These are phyloP conservation scores for Carabus problematicus DNA, from an alignment of 2,888 invertebrate genomes.

Conservation along the genomic window DNA sequence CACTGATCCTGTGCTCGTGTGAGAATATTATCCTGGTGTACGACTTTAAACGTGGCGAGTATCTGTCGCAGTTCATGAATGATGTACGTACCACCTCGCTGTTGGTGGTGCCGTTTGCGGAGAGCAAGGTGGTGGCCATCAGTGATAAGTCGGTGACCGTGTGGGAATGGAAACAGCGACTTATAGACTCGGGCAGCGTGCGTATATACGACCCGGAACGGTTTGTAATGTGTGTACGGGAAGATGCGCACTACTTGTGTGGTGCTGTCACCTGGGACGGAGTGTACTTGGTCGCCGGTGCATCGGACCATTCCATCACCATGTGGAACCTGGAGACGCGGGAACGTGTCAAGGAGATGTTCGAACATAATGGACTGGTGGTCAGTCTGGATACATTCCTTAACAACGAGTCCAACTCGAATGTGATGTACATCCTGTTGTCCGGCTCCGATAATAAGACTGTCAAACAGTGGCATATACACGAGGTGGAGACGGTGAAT, in stretches of 20 bases:
- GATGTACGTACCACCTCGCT: constrained; percentile 44
- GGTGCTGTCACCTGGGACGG: constrained; percentile 59
- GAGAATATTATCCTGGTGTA: constrained; percentile 47
- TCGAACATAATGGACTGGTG: constrained; percentile 50
- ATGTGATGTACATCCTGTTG: constrained; percentile 50
- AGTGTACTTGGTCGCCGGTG: constrained; percentile 57
- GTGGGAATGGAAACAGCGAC: constrained; percentile 46
- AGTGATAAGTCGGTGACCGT: constrained; percentile 45
- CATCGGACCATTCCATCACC: constrained; percentile 57
- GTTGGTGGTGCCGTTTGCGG: constrained; percentile 46
- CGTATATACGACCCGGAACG: constrained; percentile 33
- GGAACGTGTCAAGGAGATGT: constrained; percentile 47
- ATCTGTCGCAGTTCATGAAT: constrained; percentile 47
- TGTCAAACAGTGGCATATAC: constrained; percentile 53
- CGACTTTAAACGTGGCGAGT: constrained; percentile 45
- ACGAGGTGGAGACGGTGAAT: constrained; percentile 47
- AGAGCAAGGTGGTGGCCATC: constrained; percentile 46
- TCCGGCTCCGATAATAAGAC: constrained; percentile 53
- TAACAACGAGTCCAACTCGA: constrained; percentile 49
- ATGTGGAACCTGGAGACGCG: constrained; percentile 55
- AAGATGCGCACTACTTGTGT: constrained; percentile 52
- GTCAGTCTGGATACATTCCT: constrained; percentile 53
- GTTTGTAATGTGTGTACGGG: constrained; percentile 41
- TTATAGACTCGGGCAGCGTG: constrained; percentile 11
- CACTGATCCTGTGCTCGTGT: constrained; percentile 47